Evolutionary conservation across 2,797 vertebrate species (phyloP).

Genomic region (Manis pentadactyla): DNA sequence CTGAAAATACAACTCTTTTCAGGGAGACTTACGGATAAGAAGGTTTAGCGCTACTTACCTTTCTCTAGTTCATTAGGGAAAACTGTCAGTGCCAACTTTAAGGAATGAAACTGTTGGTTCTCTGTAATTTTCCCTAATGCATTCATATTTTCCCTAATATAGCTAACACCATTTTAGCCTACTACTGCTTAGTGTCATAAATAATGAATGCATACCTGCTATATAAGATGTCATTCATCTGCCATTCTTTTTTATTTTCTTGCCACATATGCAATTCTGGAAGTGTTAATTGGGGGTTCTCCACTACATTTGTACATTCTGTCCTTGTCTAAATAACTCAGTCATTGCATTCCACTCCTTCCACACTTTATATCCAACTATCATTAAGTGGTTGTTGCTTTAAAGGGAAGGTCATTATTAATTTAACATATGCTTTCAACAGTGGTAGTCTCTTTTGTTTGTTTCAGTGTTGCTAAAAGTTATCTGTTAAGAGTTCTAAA

Average conservation of each 20-base stretch:
- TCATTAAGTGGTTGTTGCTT: background rate
- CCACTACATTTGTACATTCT: background rate
- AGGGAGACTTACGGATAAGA: background rate
- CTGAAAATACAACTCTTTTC: background rate
- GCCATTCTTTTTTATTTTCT: background rate
- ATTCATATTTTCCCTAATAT: background rate
- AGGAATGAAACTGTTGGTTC: background rate
- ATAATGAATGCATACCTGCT: background rate
- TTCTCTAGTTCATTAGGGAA: background rate
- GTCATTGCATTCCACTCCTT: background rate
- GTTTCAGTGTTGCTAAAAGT: background rate
- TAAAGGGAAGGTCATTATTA: background rate
- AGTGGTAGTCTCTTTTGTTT: background rate
- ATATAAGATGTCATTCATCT: background rate
- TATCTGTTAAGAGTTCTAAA: background rate
- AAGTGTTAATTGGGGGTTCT: background rate
- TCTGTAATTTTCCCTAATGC: background rate
- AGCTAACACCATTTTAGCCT: background rate
- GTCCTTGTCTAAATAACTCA: background rate
- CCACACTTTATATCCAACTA: background rate
- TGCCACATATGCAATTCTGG: background rate
- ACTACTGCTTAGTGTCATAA: background rate
- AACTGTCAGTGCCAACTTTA: background rate
- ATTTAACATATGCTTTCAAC: background rate
- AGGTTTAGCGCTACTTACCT: rapidly evolving